Conservation (phyloP, 1,140 invertebrate genomes). For the Drosophila insularis region DNA sequence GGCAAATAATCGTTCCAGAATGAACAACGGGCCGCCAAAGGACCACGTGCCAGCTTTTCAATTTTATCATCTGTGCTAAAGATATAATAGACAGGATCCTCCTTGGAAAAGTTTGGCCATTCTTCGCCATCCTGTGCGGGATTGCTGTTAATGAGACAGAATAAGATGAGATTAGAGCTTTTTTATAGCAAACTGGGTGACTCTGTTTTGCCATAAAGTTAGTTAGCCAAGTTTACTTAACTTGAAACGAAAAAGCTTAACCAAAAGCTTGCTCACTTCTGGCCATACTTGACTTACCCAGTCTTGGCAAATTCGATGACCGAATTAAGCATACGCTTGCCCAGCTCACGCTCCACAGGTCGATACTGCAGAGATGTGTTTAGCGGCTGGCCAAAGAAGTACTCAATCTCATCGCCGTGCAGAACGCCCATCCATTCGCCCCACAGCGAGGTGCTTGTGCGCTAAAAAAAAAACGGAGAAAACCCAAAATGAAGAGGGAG, state of each 20-base stretch:
- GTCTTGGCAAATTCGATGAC: slow-evolving; percentile 93
- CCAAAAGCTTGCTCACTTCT: slow-evolving; percentile 19
- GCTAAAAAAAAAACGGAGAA: slow-evolving; percentile 83
- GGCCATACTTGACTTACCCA: slow-evolving; percentile 86
- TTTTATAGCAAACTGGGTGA: slow-evolving; percentile 11
- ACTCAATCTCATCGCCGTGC: slow-evolving; percentile 98
- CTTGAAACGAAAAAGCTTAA: slow-evolving; percentile 8
- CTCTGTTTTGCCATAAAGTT: slow-evolving; percentile 33
- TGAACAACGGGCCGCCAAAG: slow-evolving; percentile 92
- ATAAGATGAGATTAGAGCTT: slow-evolving; percentile 23
- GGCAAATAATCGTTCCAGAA: slow-evolving; percentile 98
- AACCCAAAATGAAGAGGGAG: slow-evolving; percentile 64
- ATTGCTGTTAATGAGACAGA: slow-evolving; percentile 85
- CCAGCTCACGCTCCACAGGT: slow-evolving; percentile 91
- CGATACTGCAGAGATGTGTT: slow-evolving; percentile 92
- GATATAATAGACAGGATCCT: slow-evolving; percentile 93
- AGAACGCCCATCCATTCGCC: slow-evolving; percentile 99
- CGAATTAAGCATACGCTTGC: slow-evolving; percentile 92
- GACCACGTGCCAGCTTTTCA: slow-evolving; percentile 87
- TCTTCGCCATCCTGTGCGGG: slow-evolving; percentile 90
- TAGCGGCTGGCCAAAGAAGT: slow-evolving; percentile 96
- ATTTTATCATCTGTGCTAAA: slow-evolving; percentile 88
- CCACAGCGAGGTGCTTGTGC: slow-evolving; percentile 94
- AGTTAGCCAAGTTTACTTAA: not conserved
- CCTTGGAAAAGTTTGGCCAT: slow-evolving; percentile 94